phyloP scores from a whole-genome alignment of 2,888 invertebrate genomes.

The Amiota mariae region DNA sequence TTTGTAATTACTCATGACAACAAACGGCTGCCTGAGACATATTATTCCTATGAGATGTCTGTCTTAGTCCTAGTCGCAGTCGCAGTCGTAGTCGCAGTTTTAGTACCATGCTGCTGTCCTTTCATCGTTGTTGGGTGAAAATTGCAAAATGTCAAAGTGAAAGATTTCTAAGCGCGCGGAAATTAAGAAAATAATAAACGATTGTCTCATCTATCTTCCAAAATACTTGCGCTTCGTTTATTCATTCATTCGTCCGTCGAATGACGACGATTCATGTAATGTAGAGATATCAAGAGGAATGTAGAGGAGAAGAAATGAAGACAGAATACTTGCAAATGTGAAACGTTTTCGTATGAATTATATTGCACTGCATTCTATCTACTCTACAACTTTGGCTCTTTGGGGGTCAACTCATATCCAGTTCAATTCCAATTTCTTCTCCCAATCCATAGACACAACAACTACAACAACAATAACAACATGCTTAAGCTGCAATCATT shows the following conservation, averaged over 20 bases:
- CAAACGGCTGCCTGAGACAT: neutral
- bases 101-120: too few relatives aligned
- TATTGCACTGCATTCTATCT: slow-evolving; percentile 19
- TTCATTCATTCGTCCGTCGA: neutral
- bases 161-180: slow-evolving; percentile 26
- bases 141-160: slow-evolving; percentile 30
- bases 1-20: slow-evolving; percentile 19
- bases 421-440: neutral
- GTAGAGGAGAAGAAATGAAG: neutral
- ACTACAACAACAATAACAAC: too few relatives aligned
- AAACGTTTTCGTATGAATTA: slow-evolving; percentile 7
- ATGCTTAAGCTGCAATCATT: slow-evolving; percentile 29
- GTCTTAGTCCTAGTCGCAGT: too few relatives aligned
- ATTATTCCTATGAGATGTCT: too few relatives aligned
- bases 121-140: neutral
- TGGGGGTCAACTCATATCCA: slow-evolving; percentile 15
- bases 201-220: slow-evolving; percentile 37
- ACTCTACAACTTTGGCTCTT: neutral
- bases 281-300: neutral
- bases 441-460: neutral
- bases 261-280: neutral
- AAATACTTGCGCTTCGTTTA: slow-evolving; percentile 17
- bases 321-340: neutral
- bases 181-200: slow-evolving; percentile 41
- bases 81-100: too few relatives aligned